Base-by-base conservation (phyloP, 2,888 invertebrate species). In the Rhyacophila evoluta region DNA sequence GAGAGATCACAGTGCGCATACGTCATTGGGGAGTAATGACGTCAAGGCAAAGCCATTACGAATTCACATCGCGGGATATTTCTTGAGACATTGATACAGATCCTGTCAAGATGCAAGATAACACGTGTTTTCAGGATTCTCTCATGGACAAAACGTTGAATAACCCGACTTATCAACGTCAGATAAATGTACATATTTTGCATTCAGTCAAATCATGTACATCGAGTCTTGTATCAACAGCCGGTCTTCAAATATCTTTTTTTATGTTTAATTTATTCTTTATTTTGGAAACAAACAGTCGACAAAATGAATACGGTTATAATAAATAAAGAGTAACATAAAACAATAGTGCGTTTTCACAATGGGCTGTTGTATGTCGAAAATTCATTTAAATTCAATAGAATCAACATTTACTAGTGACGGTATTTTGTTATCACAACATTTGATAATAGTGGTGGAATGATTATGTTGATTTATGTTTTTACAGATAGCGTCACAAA, bases 41-140 rank as follows among this genome's bases (percentile, higher is more conserved):
- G 55, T 55, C 55, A 55, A 55, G 19, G n/a, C 19, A 19, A 55
- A 15, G 55, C 55, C 55, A 55, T 55, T 55, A 55, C 19, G 19
- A 19, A 55, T 55, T 55, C 55, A n/a, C 3, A n/a, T 6, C 55
- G 55, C 55, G 55, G 55, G 25, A 55, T 55, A 25, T 55, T 55
- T 55, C 55, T 19, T 19, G 55, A 8, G 55, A 55, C 55, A 19
- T 19, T 55, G 55, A 15, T 25, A 19, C 55, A 55, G 55, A 55
- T 55, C 55, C 55, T 6, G 15, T 55, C 55, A 55, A 55, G 25
- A 55, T 55, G 19, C 55, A 55, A 55, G 25, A 55, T 55, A 55
- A 8, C 55, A 55, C 55, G 19, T 55, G 55, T 25, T 55, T 33
- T 55, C 15, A 55, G 55, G 55, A 55, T 55, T 55, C 8, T 25